phyloP scores from a whole-genome alignment of 2,113 vertebrate genomes.

The Herpetotheres cachinnans region DNA sequence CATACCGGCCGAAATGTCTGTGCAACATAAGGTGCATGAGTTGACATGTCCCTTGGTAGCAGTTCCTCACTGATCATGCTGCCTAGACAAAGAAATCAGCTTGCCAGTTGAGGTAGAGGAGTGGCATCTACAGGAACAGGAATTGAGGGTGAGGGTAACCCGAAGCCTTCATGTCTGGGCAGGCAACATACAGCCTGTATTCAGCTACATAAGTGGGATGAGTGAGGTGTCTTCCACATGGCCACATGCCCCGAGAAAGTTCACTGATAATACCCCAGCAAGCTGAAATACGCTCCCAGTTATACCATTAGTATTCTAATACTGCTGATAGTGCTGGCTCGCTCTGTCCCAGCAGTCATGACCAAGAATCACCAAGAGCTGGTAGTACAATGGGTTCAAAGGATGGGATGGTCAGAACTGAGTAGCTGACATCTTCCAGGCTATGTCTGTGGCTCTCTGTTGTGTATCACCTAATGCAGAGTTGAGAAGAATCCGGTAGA shows the following conservation, averaged over 20 bases:
- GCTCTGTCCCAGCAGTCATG: not conserved
- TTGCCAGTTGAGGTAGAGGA: not conserved
- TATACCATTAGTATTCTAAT: not conserved
- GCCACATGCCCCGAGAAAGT: not conserved
- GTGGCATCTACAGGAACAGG: not conserved
- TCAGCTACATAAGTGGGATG: not conserved
- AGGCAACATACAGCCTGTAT: not conserved
- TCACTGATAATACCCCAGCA: not conserved
- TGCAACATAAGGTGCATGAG: not conserved
- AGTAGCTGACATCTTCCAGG: not conserved
- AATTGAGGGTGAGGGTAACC: not conserved
- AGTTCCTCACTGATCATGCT: not conserved
- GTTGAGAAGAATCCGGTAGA: not conserved
- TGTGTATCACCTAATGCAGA: not conserved
- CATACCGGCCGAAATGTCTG: not conserved
- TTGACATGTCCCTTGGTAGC: not conserved
- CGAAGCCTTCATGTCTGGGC: not conserved
- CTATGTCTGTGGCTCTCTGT: not conserved
- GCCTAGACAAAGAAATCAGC: not conserved
- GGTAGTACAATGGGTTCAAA: not conserved
- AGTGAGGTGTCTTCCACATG: not conserved
- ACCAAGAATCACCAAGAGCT: not conserved
- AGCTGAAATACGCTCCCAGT: not conserved
- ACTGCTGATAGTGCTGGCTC: not conserved
- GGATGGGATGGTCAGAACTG: not conserved